Evolutionary conservation across 2,797 vertebrate species (phyloP).

Genomic region (Leptodactylus fallax): DNA sequence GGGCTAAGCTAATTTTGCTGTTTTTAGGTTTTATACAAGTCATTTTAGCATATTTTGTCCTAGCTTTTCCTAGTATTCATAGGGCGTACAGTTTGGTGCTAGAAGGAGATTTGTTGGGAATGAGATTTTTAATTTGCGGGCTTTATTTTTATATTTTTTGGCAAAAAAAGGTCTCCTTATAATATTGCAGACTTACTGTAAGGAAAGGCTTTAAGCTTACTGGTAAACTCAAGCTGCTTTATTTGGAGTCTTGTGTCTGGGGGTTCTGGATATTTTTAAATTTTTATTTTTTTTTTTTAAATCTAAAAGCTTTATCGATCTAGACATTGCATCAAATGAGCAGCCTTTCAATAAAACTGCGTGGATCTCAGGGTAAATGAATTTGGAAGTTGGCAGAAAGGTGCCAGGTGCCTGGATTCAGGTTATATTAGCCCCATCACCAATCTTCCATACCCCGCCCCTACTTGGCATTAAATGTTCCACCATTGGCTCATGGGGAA

Average conservation of each 20-base stretch:
- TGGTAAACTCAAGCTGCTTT: background rate
- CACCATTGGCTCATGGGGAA: slow-evolving; percentile 48
- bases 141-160: background rate
- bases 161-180: background rate
- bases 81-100: slow-evolving; percentile 37
- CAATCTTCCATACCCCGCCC: slow-evolving; percentile 23
- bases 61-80: slow-evolving; percentile 64
- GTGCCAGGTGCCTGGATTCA: slow-evolving; percentile 34
- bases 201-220: slow-evolving; percentile 9
- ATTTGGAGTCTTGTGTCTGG: background rate
- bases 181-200: background rate
- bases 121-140: background rate
- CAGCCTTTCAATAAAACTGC: slow-evolving; percentile 58
- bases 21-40: slow-evolving; percentile 66
- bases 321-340: slow-evolving; percentile 40
- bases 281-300: background rate
- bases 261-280: background rate
- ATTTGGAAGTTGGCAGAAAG: slow-evolving; percentile 49
- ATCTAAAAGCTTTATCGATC: slow-evolving; percentile 58
- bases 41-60: slow-evolving; percentile 66
- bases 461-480: slow-evolving; percentile 52
- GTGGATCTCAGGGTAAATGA: slow-evolving; percentile 61
- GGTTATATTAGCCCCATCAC: slow-evolving; percentile 21
- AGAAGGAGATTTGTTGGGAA: slow-evolving; percentile 6
- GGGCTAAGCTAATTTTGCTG: slow-evolving; percentile 70